These are phyloP conservation scores for Pocillopora verrucosa DNA, from an alignment of 64 coral and sea anemone species.

Conservation along the genomic window DNA sequence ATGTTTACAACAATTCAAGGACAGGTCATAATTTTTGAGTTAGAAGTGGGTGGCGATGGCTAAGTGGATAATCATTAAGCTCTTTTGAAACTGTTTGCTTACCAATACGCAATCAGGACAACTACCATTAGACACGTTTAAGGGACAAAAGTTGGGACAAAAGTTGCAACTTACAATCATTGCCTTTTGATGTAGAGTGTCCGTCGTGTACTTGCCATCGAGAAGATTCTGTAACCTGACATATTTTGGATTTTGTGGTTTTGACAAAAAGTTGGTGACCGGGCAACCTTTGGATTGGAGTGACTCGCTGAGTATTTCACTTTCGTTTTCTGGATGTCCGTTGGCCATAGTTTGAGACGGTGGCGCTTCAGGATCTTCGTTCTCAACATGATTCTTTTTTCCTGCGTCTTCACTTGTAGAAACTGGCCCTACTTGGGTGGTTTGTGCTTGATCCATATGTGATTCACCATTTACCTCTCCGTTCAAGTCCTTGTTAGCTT, in stretches of 20 bases:
- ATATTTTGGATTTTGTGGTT: slow-evolving; percentile 74
- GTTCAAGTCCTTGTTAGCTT: neutral
- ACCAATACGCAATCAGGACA: too few species aligned
- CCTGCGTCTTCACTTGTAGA: neutral
- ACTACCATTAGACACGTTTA: too few species aligned
- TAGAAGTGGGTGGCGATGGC: too few species aligned
- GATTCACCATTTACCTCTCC: neutral
- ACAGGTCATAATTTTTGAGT: too few species aligned
- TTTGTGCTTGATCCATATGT: neutral
- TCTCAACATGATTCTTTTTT: neutral
- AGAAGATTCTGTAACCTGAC: slow-evolving; percentile 75
- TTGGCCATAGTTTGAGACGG: neutral
- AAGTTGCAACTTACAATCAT: slow-evolving; percentile 43
- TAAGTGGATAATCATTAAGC: too few species aligned
- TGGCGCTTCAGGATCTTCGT: neutral
- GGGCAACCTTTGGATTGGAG: slow-evolving; percentile 40
- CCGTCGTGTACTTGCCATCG: slow-evolving; percentile 69
- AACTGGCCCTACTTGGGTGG: neutral
- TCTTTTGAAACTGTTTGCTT: too few species aligned
- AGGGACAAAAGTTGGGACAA: neutral
- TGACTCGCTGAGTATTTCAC: neutral
- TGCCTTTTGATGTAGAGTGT: slow-evolving; percentile 90
- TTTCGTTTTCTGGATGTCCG: neutral
- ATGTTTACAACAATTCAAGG: too few species aligned
- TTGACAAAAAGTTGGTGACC: slow-evolving; percentile 21